Percentiles rank a stretch among this genome's conserved stretches.
Evolutionary conservation across 2,113 vertebrate genomes (phyloP).

Genomic region (Potamarius usumacintae): DNA sequence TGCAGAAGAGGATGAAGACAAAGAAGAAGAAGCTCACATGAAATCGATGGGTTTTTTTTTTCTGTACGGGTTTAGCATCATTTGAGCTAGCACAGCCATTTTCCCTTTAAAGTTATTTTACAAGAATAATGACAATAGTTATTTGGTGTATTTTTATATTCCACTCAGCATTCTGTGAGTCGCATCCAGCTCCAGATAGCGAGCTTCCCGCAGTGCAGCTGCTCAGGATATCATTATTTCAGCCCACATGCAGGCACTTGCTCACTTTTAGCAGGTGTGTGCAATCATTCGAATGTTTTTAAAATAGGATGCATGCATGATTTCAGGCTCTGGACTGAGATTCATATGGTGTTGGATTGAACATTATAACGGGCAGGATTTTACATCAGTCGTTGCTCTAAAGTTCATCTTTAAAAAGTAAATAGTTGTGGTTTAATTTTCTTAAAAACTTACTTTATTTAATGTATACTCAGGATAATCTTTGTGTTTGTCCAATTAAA

Average conservation of each 20-base stretch:
- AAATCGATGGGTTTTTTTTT: not conserved
- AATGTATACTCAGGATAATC: not conserved
- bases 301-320: not conserved
- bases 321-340: not conserved
- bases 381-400: not conserved
- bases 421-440: too few species aligned
- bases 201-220: not conserved
- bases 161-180: not conserved
- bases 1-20: not conserved
- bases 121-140: not conserved
- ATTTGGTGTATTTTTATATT: not conserved
- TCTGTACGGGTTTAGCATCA: not conserved
- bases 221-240: slow-evolving; percentile 2
- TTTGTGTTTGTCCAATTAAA: not conserved
- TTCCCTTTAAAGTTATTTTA: not conserved
- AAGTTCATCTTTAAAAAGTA: too few species aligned
- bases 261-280: not conserved
- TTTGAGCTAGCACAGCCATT: not conserved
- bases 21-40: not conserved
- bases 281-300: not conserved
- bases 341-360: not conserved
- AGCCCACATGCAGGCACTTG: not conserved
- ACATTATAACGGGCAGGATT: not conserved
- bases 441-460: too few species aligned
- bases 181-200: not conserved